These are phyloP conservation scores for Cepphus grylle DNA, from an alignment of 2,113 vertebrate species.

Conservation along the genomic window DNA sequence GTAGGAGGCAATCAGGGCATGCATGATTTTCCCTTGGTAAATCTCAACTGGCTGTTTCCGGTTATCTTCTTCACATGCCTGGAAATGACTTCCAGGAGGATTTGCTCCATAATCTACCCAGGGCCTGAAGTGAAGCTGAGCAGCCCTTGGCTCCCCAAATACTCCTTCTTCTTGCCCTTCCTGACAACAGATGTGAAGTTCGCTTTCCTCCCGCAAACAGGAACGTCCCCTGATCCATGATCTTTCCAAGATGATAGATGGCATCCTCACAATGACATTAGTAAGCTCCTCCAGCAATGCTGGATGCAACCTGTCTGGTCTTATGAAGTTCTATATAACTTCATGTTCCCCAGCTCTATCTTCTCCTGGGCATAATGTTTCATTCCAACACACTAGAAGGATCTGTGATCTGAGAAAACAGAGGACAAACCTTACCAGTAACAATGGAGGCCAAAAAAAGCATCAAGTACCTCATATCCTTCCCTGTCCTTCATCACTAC, in stretches of 20 bases:
- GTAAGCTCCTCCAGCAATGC: neutral
- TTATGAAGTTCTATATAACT: neutral
- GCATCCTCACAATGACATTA: neutral
- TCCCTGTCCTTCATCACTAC: neutral
- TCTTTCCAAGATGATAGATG: neutral
- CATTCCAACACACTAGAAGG: neutral
- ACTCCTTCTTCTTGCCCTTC: neutral
- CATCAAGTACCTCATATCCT: neutral
- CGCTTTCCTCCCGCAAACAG: neutral
- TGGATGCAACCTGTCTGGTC: neutral
- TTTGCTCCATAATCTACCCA: neutral
- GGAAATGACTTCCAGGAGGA: neutral
- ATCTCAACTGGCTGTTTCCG: neutral
- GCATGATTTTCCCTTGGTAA: neutral
- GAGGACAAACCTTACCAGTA: neutral
- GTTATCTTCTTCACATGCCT: rapidly evolving
- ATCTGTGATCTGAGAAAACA: neutral
- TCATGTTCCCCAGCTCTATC: neutral
- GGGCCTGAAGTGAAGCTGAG: neutral
- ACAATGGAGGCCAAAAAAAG: neutral
- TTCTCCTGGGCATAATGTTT: neutral
- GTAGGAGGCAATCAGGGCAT: neutral
- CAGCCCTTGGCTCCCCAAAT: neutral
- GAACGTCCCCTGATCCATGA: neutral
- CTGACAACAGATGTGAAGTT: neutral